Evolutionary conservation across 2,888 invertebrate species (phyloP).

Genomic region (Pegoplata infirma): DNA sequence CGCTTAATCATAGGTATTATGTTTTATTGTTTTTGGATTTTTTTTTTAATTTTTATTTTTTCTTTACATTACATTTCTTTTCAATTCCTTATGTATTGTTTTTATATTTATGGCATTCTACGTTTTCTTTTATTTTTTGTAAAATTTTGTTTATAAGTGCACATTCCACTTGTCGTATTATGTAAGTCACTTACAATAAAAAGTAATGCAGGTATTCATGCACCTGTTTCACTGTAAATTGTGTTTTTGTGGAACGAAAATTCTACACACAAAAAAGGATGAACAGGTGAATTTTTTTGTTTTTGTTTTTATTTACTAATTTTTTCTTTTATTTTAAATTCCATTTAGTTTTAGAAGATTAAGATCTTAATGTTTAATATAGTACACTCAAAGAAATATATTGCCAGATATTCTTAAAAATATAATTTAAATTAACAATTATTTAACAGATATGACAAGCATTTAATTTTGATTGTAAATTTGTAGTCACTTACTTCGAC

Average conservation of each 20-base stretch:
- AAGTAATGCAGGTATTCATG: no score
- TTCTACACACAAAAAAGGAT: neutral
- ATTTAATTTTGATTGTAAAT: no score
- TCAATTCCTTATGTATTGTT: neutral
- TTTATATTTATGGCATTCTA: neutral
- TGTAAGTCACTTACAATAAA: neutral
- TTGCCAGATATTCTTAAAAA: no score
- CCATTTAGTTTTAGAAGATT: neutral
- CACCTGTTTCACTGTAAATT: conserved; percentile 14
- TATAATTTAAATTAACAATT: no score
- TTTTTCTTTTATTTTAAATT: neutral
- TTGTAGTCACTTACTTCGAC: no score
- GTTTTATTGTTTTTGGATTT: conserved; percentile 21
- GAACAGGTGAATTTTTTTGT: neutral
- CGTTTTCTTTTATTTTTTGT: neutral
- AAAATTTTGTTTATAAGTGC: neutral
- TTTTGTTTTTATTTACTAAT: neutral
- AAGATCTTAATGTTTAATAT: no score
- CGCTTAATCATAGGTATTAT: conserved; percentile 26
- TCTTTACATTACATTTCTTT: neutral
- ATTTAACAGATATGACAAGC: no score
- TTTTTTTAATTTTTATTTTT: neutral
- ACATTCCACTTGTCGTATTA: neutral
- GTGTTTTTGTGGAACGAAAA: neutral
- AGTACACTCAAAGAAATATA: no score